These are phyloP conservation scores for Heptranchias perlo DNA, from an alignment of 2,113 vertebrate species.

Conservation along the genomic window DNA sequence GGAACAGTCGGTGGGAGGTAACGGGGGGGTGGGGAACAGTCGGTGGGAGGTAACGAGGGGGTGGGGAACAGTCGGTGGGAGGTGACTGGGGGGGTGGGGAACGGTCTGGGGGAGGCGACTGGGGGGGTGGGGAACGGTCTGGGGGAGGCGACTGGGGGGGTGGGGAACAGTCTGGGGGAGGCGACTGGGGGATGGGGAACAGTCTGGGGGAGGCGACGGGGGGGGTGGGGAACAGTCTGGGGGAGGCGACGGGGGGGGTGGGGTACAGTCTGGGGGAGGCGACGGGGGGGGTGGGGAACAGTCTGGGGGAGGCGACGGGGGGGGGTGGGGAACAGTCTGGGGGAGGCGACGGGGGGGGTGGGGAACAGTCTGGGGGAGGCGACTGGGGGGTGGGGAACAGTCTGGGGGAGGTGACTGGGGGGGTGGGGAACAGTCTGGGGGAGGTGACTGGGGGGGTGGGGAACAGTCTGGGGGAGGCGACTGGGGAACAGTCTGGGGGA, in stretches of 20 bases:
- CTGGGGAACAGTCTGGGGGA: background rate
- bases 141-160: background rate
- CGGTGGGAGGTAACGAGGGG: background rate
- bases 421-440: background rate
- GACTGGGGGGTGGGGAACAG: too few relatives aligned
- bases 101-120: background rate
- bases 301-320: background rate
- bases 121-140: background rate
- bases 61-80: background rate
- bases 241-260: background rate
- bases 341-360: constrained; percentile 35
- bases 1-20: background rate
- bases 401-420: background rate
- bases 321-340: background rate
- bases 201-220: background rate
- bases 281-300: too few relatives aligned
- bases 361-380: constrained; percentile 29
- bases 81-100: background rate
- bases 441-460: too few relatives aligned
- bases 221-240: too few relatives aligned
- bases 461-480: background rate
- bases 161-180: background rate
- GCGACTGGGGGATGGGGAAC: background rate
- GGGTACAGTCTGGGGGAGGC: background rate
- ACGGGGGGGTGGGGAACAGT: too few relatives aligned